These are phyloP conservation scores for Sminthopsis crassicaudata DNA, from an alignment of 2,113 vertebrate species.

Conservation along the genomic window DNA sequence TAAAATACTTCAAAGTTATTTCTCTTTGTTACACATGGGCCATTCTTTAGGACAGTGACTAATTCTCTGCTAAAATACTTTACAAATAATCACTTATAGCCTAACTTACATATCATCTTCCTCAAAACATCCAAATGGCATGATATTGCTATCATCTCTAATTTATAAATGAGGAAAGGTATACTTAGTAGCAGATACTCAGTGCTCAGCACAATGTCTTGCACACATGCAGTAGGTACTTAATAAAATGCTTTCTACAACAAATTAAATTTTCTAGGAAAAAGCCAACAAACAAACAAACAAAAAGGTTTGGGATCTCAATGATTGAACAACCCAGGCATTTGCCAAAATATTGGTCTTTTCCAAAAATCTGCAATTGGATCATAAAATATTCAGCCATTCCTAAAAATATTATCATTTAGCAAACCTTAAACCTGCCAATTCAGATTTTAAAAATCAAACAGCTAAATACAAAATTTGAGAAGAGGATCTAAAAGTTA, in stretches of 20 bases:
- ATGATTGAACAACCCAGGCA: background rate
- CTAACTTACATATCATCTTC: background rate
- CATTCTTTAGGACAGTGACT: background rate
- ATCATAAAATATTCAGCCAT: background rate
- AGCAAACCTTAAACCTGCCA: constrained; percentile 28
- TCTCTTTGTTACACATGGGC: background rate
- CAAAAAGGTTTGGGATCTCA: background rate
- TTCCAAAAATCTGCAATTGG: constrained; percentile 40
- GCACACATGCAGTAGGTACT: background rate
- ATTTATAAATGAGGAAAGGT: background rate
- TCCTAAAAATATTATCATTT: constrained; percentile 4
- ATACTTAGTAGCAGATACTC: background rate
- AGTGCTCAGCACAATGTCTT: background rate
- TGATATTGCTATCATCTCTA: background rate
- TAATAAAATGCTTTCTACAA: background rate
- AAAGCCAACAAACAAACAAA: background rate
- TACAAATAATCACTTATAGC: background rate
- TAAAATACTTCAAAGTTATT: background rate
- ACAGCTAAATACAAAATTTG: constrained; percentile 48
- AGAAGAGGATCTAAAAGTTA: constrained; percentile 30
- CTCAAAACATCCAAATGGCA: background rate
- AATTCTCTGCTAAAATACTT: constrained; percentile 28
- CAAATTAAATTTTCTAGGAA: background rate
- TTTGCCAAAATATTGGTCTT: constrained; percentile 30
- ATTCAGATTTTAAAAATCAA: constrained; percentile 47